Conservation (phyloP, 2,888 invertebrate genomes). For the Prosopocoilus inquinatus region DNA sequence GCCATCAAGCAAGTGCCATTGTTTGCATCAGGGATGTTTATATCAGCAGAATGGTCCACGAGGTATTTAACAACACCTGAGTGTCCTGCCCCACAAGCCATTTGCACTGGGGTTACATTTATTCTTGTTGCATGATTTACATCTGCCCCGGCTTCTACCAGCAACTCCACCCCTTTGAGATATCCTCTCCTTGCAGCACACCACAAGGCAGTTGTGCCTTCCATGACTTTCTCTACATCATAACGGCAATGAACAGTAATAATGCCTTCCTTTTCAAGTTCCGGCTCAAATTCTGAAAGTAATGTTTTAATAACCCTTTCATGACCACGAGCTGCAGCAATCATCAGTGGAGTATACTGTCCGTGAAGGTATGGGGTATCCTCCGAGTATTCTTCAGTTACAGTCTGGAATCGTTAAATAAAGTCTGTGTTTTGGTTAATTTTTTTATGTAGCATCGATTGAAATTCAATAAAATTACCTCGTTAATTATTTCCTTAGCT, state of each 20-base stretch:
- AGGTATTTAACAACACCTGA: slow-evolving; percentile 89
- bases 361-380: too few relatives aligned
- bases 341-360: slow-evolving; percentile 85
- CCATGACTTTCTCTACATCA: slow-evolving; percentile 77
- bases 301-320: slow-evolving; percentile 79
- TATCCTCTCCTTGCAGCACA: slow-evolving; percentile 83
- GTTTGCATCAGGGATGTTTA: slow-evolving; percentile 84
- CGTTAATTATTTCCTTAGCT: too few relatives aligned
- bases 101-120: slow-evolving; percentile 85
- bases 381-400: slow-evolving; percentile 75
- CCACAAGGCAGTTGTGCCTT: slow-evolving; percentile 90
- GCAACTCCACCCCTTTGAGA: slow-evolving; percentile 67
- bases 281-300: slow-evolving; percentile 73
- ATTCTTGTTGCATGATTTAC: slow-evolving; percentile 90
- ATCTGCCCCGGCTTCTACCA: slow-evolving; percentile 81
- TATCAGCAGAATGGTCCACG: slow-evolving; percentile 77
- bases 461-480: too few relatives aligned
- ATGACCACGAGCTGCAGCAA: slow-evolving; percentile 80
- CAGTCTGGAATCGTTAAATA: slow-evolving; percentile 47
- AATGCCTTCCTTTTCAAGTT: slow-evolving; percentile 79
- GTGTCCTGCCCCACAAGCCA: slow-evolving; percentile 89
- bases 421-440: too few relatives aligned
- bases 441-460: too few relatives aligned
- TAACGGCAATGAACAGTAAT: slow-evolving; percentile 90
- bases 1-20: slow-evolving; percentile 94